phyloP scores from a whole-genome alignment of 1,140 invertebrate species.

The Temnothorax curvispinosus region DNA sequence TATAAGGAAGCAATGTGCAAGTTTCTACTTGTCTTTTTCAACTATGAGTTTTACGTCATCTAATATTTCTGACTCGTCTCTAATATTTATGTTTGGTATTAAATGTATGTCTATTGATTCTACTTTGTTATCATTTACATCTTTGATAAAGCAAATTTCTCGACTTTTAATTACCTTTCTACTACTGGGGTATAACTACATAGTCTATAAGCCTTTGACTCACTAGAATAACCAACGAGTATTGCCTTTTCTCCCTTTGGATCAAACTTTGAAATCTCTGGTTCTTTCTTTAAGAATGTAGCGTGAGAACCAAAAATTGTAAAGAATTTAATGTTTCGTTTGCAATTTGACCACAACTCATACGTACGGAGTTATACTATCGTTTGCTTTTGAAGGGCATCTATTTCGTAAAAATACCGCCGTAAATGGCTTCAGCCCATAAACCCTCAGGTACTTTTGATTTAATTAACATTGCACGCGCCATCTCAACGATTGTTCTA shows the following conservation, averaged over 20 bases:
- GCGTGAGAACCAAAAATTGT: constrained; percentile 73
- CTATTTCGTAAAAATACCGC: constrained; percentile 41
- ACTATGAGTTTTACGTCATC: not conserved
- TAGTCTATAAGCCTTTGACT: constrained; percentile 43
- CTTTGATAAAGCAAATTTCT: constrained; percentile 1
- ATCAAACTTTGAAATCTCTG: constrained; percentile 71
- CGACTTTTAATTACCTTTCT: constrained; percentile 23
- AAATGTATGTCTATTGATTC: not conserved
- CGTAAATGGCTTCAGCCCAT: constrained; percentile 36
- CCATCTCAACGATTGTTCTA: constrained; percentile 70
- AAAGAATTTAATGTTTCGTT: constrained; percentile 65
- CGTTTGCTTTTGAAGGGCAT: constrained; percentile 52
- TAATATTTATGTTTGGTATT: not conserved
- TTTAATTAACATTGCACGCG: constrained; percentile 66
- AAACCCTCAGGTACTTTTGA: constrained; percentile 15
- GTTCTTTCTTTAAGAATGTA: constrained; percentile 64
- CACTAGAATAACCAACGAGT: constrained; percentile 44
- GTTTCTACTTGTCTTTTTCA: not conserved
- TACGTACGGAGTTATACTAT: constrained; percentile 67
- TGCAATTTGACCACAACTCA: constrained; percentile 37
- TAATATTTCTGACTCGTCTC: not conserved
- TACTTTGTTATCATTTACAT: not conserved
- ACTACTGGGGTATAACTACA: not conserved
- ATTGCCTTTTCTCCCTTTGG: constrained; percentile 24
- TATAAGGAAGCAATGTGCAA: too few relatives aligned